phyloP scores from a whole-genome alignment of 2,888 invertebrate species.

The Drosophila vallismaia region DNA sequence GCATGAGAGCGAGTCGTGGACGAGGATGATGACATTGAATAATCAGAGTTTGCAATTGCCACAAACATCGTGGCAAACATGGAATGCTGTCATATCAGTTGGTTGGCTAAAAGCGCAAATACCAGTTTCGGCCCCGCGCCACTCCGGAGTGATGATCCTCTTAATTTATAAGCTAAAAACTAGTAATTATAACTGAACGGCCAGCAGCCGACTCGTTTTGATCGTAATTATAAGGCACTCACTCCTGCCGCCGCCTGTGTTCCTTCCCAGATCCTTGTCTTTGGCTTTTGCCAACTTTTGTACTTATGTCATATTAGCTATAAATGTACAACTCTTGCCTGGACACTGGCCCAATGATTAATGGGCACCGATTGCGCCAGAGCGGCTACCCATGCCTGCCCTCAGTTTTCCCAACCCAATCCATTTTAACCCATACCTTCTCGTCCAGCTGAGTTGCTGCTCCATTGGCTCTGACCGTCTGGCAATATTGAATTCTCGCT shows the following conservation, averaged over 20 bases:
- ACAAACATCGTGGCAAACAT: conserved; percentile 55
- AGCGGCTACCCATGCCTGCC: conserved; percentile 38
- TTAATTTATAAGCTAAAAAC: conserved; percentile 79
- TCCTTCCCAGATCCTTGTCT: conserved; percentile 45
- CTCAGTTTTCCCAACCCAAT: conserved; percentile 1
- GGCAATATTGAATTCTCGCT: conserved; percentile 61
- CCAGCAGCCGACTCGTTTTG: conserved; percentile 58
- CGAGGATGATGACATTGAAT: conserved; percentile 76
- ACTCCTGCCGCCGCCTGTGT: conserved; percentile 3
- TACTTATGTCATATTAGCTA: conserved; percentile 78
- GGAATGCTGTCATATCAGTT: conserved; percentile 75
- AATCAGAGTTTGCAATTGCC: conserved; percentile 76
- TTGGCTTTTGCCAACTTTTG: conserved; percentile 74
- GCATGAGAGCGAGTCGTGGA: conserved; percentile 40
- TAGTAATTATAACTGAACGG: conserved; percentile 76
- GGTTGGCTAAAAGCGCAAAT: conserved; percentile 45
- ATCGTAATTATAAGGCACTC: conserved; percentile 71
- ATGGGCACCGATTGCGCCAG: conserved; percentile 57
- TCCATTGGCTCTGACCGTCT: conserved; percentile 57
- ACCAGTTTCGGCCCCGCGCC: conserved; percentile 42
- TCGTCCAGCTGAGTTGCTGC: conserved; percentile 57
- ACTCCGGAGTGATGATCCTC: conserved; percentile 72
- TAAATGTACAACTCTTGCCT: conserved; percentile 72
- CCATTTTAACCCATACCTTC: background rate
- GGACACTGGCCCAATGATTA: conserved; percentile 66